Evolutionary conservation across 2,113 vertebrate genomes (phyloP), one percentile per base, ranked within the genome.

Genomic region (Otus sunia): DNA sequence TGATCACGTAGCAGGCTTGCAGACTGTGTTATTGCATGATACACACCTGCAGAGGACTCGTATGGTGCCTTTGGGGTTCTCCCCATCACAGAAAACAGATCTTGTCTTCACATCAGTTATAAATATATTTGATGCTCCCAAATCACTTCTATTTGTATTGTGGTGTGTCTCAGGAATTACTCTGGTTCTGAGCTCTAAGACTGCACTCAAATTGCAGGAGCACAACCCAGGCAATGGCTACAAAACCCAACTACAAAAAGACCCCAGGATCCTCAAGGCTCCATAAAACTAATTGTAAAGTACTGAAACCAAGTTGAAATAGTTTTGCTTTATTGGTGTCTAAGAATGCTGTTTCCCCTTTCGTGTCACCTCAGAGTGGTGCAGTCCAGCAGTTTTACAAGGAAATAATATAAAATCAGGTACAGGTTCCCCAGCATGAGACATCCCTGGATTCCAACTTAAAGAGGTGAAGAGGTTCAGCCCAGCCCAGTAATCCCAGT

Each of bases 231-330:
- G 25, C 39, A 90, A 69, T 25, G 15, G 36, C 55, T 67, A 29
- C 45, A 43, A 43, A 88, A 52, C 62, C n/a, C 26, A 55, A 32
- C 87, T 68, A 10, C 72, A 53, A 17, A 78, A 93, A 79, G 68
- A 87, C 36, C 49, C 41, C 68, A 21, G n/a, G 47, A 49, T 80
- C 69, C 92, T 89, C 43, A 58, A 66, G 88, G 76, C 71, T 89
- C 39, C 12, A 5, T 92, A 88, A 86, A 91, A 93, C 63, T 55
- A 36, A 69, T 60, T 7, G 2, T 76, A 81, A 88, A 92, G 22
- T 60, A 60, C 47, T 69, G 73, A 90, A 88, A 86, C 4, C 58
- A 63, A 66, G 45, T 92, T 55, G 85, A 85, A 95, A 77, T 43
- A 64, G 59, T 71, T 94, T 62, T 68, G 67, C 56, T 94, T 86